Percentiles rank a stretch among this genome's conserved stretches.
phyloP scores from a whole-genome alignment of 2,113 vertebrate species.

The Amblyopsis rosae region DNA sequence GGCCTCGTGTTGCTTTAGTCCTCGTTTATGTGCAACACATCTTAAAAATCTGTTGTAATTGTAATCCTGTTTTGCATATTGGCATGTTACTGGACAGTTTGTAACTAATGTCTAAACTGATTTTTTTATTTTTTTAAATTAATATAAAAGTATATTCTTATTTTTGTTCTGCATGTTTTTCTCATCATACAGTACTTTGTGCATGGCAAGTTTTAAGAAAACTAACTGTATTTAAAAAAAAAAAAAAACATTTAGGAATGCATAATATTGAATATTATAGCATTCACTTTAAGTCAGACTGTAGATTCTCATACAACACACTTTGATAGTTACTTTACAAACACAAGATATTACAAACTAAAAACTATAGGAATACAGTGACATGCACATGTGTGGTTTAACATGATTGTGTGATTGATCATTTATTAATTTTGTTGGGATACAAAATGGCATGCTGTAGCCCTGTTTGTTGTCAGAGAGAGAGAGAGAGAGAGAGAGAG shows the following conservation, averaged over 20 bases:
- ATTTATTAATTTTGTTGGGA: conserved; percentile 65
- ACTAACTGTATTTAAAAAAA: no score
- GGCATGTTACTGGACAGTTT: conserved; percentile 4
- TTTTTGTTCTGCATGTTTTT: no score
- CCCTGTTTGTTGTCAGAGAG: conserved; percentile 68
- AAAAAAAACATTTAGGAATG: conserved; percentile 37
- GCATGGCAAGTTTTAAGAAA: no score
- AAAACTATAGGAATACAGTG: no score
- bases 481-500: conserved; percentile 18
- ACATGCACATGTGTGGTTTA: no score
- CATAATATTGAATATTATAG: conserved; percentile 14
- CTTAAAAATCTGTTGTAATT: conserved; percentile 24
- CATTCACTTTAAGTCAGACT: conserved; percentile 17
- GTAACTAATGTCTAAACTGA: background rate
- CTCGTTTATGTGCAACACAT: conserved; percentile 49
- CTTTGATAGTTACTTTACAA: conserved; percentile 51
- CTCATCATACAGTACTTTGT: no score
- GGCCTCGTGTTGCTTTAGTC: conserved; percentile 47
- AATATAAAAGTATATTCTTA: background rate
- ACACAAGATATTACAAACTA: background rate
- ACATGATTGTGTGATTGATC: conserved; percentile 41
- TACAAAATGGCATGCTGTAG: conserved; percentile 31
- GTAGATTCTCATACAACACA: conserved; percentile 47
- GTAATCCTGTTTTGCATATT: conserved; percentile 15
- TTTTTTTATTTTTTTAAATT: background rate